Base-by-base conservation (phyloP, 2,888 invertebrate species). In the Sturmia bella region DNA sequence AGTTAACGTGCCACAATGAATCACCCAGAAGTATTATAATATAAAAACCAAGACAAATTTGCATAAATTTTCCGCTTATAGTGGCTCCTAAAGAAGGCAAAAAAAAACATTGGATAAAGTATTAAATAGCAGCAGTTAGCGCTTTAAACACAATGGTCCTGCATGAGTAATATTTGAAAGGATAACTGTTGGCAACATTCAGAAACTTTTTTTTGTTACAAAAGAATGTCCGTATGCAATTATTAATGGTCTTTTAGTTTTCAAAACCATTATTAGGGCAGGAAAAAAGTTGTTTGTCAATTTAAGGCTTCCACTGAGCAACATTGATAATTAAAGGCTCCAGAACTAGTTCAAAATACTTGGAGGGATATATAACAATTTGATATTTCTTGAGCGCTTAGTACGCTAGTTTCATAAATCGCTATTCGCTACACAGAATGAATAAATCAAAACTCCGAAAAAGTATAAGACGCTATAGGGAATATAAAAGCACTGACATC, bases 11-110 rank as follows among this genome's bases (percentile, higher is more conserved):
- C 50, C 50, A 63, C 64, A 80, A 75, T 64, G 56, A 74, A 56
- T 43, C 59, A 57, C 56, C 43, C 39, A 19, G 1, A 68, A 66
- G 43, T n/a, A 43, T 59, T 41, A 12, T 68, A 15, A 13, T 12
- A 37, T 41, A 68, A 74, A 75, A 77, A 74, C 69, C 57, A 66
- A 74, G 77, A 78, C 77, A 74, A 82, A 82, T 82, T 82, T 82
- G 77, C 81, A 78, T 82, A 82, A 82, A 74, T 64, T 78, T 59
- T 57, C 69, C 72, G 74, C 45, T 73, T 77, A 69, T 57, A 66
- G 21, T 32, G 17, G 56, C 57, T 41, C 37, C 64, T 56, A 57
- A 72, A 7, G 37, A 48, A 24, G 1, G 15, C 32, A 45, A 15
- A 50, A 12, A 43, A 59, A 32, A 37, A 21, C 7, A 59, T 12